phyloP scores from a whole-genome alignment of 2,888 invertebrate species.

The Glyphotaelius pellucidus region DNA sequence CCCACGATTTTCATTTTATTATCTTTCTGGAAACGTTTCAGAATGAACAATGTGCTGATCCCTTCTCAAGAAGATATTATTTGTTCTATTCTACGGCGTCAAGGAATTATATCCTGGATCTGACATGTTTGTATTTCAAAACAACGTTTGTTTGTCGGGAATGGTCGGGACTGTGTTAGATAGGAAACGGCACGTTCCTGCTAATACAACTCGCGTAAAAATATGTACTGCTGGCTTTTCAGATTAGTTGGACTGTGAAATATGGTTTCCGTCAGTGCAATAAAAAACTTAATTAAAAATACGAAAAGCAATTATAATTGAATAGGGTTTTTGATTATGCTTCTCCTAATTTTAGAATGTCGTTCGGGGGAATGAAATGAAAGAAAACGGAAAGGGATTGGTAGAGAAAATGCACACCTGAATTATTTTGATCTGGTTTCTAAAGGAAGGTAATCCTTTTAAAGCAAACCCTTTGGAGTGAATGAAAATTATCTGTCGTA shows the following conservation, averaged over 20 bases:
- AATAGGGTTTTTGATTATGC: neutral
- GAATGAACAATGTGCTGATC: constrained; percentile 10
- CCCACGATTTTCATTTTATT: neutral
- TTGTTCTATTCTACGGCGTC: constrained; percentile 46
- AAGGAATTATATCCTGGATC: constrained; percentile 52
- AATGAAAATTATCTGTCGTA: too few relatives aligned
- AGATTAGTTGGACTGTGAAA: constrained; percentile 9
- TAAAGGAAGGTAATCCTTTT: neutral
- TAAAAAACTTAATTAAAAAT: neutral
- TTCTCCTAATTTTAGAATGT: neutral
- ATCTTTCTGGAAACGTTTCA: neutral
- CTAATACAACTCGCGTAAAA: neutral
- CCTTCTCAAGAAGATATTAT: constrained; percentile 38
- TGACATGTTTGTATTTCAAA: constrained; percentile 49
- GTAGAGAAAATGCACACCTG: neutral
- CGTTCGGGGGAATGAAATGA: neutral
- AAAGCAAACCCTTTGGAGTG: neutral
- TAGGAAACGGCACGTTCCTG: neutral
- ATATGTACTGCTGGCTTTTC: neutral
- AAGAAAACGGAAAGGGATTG: neutral
- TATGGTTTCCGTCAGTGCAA: neutral
- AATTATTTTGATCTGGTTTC: neutral
- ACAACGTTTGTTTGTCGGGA: constrained; percentile 39
- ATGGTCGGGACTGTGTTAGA: constrained; percentile 41
- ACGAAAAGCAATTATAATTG: neutral